Base-by-base conservation (phyloP, 2,888 invertebrate genomes). In the Coelinius sp. region DNA sequence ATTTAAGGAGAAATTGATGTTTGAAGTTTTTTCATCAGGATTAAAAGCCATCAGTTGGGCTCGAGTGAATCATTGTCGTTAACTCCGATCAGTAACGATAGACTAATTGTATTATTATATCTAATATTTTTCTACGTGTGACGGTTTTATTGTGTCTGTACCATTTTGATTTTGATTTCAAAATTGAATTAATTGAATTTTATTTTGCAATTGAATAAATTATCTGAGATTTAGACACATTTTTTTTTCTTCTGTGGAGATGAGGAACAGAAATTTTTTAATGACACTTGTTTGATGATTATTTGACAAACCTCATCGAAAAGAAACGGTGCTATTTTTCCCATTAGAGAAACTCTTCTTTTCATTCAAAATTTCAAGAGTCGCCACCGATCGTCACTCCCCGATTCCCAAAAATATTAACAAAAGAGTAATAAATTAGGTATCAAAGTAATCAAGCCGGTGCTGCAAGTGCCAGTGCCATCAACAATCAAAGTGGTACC, bases 361-460 rank as follows among this genome's bases (percentile, higher is more conserved):
- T 10, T 38, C 8, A 38, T 38, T 38, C n/a, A n/a, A n/a, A n/a
- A n/a, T n/a, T n/a, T n/a, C n/a, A n/a, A n/a, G n/a, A n/a, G n/a
- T n/a, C n/a, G n/a, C n/a, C n/a, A n/a, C n/a, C n/a, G n/a, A n/a
- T 38, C 10, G 38, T 38, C 1, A n/a, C n/a, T 41, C n/a, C n/a
- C n/a, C n/a, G n/a, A 5, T 41, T 41, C n/a, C 41, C 68, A 66
- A 59, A 49, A 71, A 27, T 44, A 6, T 64, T 66, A 63, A 73
- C 49, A 71, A 41, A 38, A 68, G 56, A 74, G 53, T 71, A 52
- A 68, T 71, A 7, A 63, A 24, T 41, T 63, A 89, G 93, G 93
- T 70, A 92, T 91, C 75, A 85, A 85, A 78, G 66, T 75, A 38
- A 68, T 79, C 17, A 82, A 82, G 62, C 49, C 81, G 70, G 65